Evolutionary conservation across 2,113 vertebrate genomes (phyloP).

Genomic region (Callopanchax toddi): DNA sequence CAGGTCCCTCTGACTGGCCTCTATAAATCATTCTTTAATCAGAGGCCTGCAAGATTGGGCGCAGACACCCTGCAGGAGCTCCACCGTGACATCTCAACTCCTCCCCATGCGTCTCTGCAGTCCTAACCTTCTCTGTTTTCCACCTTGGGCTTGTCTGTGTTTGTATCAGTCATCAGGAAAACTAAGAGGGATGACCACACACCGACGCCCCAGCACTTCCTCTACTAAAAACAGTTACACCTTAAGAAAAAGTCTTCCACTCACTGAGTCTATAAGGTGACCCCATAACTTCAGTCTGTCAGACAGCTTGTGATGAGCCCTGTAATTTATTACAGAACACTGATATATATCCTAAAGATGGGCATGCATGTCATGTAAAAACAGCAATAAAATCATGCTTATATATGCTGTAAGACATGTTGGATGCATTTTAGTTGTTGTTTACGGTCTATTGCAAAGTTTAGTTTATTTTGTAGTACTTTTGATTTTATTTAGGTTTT

Average conservation of each 20-base stretch:
- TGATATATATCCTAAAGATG: not conserved
- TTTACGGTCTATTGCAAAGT: too few relatives aligned
- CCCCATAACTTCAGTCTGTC: not conserved
- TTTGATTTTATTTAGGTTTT: too few relatives aligned
- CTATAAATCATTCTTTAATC: constrained; percentile 88
- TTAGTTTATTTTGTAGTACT: too few relatives aligned
- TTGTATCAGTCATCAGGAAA: constrained; percentile 60
- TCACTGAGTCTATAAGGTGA: too few relatives aligned
- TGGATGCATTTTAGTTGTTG: too few relatives aligned
- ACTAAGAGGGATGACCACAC: constrained; percentile 60
- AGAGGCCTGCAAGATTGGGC: constrained; percentile 74
- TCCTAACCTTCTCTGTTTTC: constrained; percentile 43
- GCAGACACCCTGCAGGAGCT: constrained; percentile 67
- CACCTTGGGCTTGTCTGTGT: constrained; percentile 64
- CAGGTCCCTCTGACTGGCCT: constrained; percentile 58
- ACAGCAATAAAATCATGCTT: too few relatives aligned
- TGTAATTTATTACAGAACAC: not conserved
- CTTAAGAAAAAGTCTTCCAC: too few relatives aligned
- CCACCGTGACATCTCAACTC: constrained; percentile 69
- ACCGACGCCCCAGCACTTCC: constrained; percentile 24
- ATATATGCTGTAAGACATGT: too few relatives aligned
- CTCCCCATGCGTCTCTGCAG: constrained; percentile 56
- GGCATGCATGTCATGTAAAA: not conserved
- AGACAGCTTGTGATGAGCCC: not conserved
- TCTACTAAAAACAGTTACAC: not conserved